phyloP scores from a whole-genome alignment of 2,888 invertebrate species.

The Auanema sp. region DNA sequence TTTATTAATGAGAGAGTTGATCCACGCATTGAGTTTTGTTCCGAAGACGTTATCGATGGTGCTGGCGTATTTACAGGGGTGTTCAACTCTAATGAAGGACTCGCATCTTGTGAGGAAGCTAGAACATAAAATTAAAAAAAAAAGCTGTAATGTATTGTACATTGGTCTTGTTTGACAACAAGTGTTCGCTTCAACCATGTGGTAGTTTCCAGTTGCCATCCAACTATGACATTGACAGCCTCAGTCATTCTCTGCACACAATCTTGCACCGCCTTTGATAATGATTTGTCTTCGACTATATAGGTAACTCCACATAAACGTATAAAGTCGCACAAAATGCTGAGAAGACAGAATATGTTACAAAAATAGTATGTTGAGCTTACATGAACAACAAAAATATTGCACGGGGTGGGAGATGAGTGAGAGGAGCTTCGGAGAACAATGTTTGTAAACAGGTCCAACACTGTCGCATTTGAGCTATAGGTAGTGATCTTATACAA shows the following conservation, averaged over 20 bases:
- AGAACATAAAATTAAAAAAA: conserved; percentile 3
- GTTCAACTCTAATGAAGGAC: conserved; percentile 25
- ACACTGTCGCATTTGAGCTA: conserved; percentile 76
- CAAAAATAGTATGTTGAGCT: too few species aligned
- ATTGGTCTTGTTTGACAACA: conserved; percentile 60
- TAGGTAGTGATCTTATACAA: conserved; percentile 70
- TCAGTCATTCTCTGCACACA: conserved; percentile 74
- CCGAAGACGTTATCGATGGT: conserved; percentile 24
- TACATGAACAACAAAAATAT: conserved; percentile 78
- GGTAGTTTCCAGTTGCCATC: conserved; percentile 86
- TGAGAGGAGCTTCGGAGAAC: conserved; percentile 72
- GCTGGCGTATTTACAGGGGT: conserved; percentile 17
- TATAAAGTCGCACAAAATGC: conserved; percentile 80
- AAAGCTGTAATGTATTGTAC: conserved; percentile 3
- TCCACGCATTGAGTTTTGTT: conserved; percentile 43
- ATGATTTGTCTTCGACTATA: conserved; percentile 73
- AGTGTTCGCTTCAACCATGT: conserved; percentile 75
- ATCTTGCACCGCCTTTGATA: conserved; percentile 65
- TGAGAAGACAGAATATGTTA: conserved; percentile 35
- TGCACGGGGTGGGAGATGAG: conserved; percentile 73
- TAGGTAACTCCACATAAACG: conserved; percentile 69
- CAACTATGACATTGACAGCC: conserved; percentile 80
- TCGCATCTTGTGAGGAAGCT: conserved; percentile 29
- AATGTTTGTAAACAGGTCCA: conserved; percentile 79
- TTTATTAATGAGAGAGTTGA: conserved; percentile 42